Evolutionary conservation across 1,140 invertebrate species (phyloP).

Genomic region (Cotesia vestalis): DNA sequence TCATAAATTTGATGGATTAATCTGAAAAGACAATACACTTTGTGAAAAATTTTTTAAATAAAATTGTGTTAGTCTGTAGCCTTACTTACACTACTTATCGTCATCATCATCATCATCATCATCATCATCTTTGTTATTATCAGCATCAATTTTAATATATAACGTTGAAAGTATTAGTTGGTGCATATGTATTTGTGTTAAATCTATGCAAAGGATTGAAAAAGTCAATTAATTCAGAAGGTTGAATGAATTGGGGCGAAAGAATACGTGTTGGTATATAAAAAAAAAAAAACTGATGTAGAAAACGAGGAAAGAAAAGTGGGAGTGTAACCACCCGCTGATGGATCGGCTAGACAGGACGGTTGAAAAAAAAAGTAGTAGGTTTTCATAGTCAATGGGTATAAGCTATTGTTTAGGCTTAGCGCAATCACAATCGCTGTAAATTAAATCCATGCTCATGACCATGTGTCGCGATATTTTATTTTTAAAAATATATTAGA

Average conservation of each 20-base stretch:
- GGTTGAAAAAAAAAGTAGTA: conserved; percentile 34
- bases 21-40: conserved; percentile 2
- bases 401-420: conserved; percentile 52
- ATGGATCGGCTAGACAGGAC: conserved; percentile 9
- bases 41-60: too few relatives aligned
- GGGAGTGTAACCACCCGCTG: conserved; percentile 12
- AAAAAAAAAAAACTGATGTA: conserved; percentile 3
- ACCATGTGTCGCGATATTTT: not conserved
- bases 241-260: conserved; percentile 51
- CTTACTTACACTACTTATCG: too few relatives aligned
- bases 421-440: conserved; percentile 50
- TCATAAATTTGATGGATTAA: conserved; percentile 8
- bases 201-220: conserved; percentile 32
- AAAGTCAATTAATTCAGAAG: conserved; percentile 50
- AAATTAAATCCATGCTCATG: not conserved
- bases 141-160: too few relatives aligned
- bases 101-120: too few relatives aligned
- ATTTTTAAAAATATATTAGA: not conserved
- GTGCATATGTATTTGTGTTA: not conserved
- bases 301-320: conserved; percentile 18
- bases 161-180: not conserved
- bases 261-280: conserved; percentile 23
- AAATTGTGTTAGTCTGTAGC: too few relatives aligned
- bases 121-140: too few relatives aligned
- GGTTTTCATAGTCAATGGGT: conserved; percentile 44